Evolutionary conservation across 1,140 invertebrate genomes (phyloP).

Genomic region (Drosophila willistoni): DNA sequence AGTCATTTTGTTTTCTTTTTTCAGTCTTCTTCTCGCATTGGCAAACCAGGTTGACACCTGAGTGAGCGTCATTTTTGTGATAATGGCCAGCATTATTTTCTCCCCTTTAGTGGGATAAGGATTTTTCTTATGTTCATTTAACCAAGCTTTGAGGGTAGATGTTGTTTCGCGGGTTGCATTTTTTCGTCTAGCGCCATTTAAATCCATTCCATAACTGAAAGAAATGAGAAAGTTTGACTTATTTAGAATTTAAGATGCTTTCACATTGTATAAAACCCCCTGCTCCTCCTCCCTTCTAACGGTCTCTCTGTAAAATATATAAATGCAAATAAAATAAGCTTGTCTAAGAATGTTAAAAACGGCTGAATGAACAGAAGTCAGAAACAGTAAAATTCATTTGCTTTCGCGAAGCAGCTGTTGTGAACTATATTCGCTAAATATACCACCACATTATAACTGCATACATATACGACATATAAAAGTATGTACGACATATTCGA

Average conservation of each 20-base stretch:
- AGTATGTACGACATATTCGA: too few species aligned
- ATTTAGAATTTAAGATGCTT: conserved; percentile 12
- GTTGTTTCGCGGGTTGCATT: conserved; percentile 99
- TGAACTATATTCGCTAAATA: conserved; percentile 44
- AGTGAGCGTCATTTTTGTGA: conserved; percentile 99
- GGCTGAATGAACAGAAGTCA: neutral
- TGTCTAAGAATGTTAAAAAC: neutral
- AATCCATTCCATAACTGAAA: conserved; percentile 93
- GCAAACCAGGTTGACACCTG: conserved; percentile 99
- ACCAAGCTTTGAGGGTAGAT: conserved; percentile 98
- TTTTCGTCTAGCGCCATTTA: conserved; percentile 95
- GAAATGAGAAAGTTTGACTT: conserved; percentile 14
- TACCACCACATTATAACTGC: conserved; percentile 18
- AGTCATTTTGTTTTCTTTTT: conserved; percentile 99
- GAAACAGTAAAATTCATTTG: conserved; percentile 23
- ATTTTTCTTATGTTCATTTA: conserved; percentile 99
- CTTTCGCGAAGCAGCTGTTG: conserved; percentile 52
- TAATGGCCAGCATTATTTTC: conserved; percentile 99
- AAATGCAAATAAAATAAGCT: too few species aligned
- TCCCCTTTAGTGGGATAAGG: conserved; percentile 99
- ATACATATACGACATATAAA: neutral
- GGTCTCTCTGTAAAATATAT: neutral
- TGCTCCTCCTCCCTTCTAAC: too few species aligned
- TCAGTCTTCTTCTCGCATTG: conserved; percentile 96
- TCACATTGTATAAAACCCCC: conserved; percentile 21